A percentile compares a stretch with the other conserved stretches of the same genome.
Evolutionary conservation across 1,140 invertebrate species (phyloP).

Genomic region (Orchestia grillus): DNA sequence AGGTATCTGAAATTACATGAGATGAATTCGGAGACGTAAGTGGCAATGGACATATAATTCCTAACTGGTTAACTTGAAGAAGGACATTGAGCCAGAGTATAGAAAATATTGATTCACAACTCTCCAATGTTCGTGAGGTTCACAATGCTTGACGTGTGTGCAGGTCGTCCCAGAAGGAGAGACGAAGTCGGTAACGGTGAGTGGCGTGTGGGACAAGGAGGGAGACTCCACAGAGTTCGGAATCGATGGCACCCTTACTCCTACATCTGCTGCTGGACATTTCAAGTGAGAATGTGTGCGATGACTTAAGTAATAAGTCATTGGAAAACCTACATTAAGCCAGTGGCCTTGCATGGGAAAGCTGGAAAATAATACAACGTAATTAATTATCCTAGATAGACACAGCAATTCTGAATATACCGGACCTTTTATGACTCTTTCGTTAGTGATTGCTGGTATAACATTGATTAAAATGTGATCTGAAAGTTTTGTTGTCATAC

Average conservation of each 20-base stretch:
- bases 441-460: too few species aligned
- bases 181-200: neutral
- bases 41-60: neutral
- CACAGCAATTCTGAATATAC: too few species aligned
- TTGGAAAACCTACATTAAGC: too few species aligned
- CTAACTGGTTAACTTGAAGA: neutral
- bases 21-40: neutral
- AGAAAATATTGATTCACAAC: too few species aligned
- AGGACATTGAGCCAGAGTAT: neutral
- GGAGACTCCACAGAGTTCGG: neutral
- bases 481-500: too few species aligned
- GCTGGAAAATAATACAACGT: too few species aligned
- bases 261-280: neutral
- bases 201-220: neutral
- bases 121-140: neutral
- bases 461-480: too few species aligned
- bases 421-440: too few species aligned
- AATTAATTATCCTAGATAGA: too few species aligned
- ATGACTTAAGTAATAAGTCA: too few species aligned
- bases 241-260: neutral
- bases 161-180: slow-evolving; percentile 9
- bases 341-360: too few species aligned
- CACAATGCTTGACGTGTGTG: neutral
- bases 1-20: neutral
- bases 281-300: neutral